Base-by-base conservation (phyloP, 2,113 vertebrate species). In the Cinclus mexicanus region DNA sequence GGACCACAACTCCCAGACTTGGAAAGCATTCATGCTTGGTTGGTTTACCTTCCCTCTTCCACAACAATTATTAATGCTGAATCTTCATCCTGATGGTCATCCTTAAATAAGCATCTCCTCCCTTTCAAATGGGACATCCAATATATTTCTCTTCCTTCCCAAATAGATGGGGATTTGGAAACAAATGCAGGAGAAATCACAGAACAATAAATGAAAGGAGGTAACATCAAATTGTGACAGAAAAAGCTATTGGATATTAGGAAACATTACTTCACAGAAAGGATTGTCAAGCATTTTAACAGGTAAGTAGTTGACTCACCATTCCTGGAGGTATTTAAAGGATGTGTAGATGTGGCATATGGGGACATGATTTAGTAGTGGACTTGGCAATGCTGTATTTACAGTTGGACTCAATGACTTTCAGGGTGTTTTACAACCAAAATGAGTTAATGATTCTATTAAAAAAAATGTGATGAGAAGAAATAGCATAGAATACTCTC, bases 221-320 rank as follows among this genome's bases (percentile, higher is more conserved):
- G n/a, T 2, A 0, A 18, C 2, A 12, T 50, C 46, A 47, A 57
- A 18, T 21, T 70, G 13, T 2, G 4, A 24, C 11, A 70, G 22
- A 31, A 39, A 21, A 75, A 5, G 23, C 39, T 92, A 16, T 2
- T 59, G 35, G 19, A 9, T 39, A 44, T 47, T 44, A 57, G 31
- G 52, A 79, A 75, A 75, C 33, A 44, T 11, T 77, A 75, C 12
- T 55, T 56, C 35, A 63, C 26, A 63, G 41, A 56, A 63, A 35
- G 42, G 18, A 9, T 20, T 63, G 56, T 42, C 56, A 63, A 39
- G 46, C 33, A 42, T 31, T 55, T n/a, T 23, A 69, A 55, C 41
- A 69, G 49, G 26, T 22, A 42, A 76, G 41, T 28, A 47, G 8
- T 49, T 77, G 42, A 50, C 22, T 63, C 47, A 42, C 18, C 8